Evolutionary conservation across 2,888 invertebrate species (phyloP), one percentile per base, ranked within the genome.

Genomic region (Coenonympha glycerion): DNA sequence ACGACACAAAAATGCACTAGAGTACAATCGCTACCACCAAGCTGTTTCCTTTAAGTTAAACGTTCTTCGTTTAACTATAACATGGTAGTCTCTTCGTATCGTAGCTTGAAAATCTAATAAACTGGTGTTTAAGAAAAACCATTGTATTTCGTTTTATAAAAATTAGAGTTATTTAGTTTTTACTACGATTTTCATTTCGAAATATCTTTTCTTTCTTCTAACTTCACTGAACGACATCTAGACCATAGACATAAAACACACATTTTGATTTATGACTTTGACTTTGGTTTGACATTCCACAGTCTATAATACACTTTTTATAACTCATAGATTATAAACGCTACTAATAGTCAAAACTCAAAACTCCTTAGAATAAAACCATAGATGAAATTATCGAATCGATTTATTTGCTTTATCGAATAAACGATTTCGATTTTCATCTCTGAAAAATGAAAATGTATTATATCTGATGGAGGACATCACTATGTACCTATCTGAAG

Each of bases 1-100:
- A 41, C 41, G 40, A 56, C 40, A 56, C 41, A 53, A 50, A 53
- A 42, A 39, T 39, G 21, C 34, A 42, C n/a, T n/a, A 47, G 39
- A 42, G 39, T 39, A 9, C 33, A 36, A 39, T 26, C 33, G 18
- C 30, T 49, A n/a, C 16, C 16, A 22, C 16, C 5, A 9, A 9
- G 6, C n/a, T n/a, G 28, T 4, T 30, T 6, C 6, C 6, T n/a
- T n/a, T n/a, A n/a, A n/a, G n/a, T n/a, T 6, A 18, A n/a, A 6
- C 2, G 11, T 11, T 39, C 9, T 34, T 18, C 18, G 13, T 22
- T 22, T 22, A 15, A 8, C 13, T 37, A 22, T 6, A 37, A 22
- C 37, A 37, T 37, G 11, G n/a, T n/a, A 33, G 19, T 18, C 2
- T 36, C 13, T 8, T 37, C 8, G 13, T 37, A 22, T 22, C 4